Evolutionary conservation across 2,113 vertebrate species (phyloP), one percentile per base, ranked within the genome.

Genomic region (Physeter macrocephalus): DNA sequence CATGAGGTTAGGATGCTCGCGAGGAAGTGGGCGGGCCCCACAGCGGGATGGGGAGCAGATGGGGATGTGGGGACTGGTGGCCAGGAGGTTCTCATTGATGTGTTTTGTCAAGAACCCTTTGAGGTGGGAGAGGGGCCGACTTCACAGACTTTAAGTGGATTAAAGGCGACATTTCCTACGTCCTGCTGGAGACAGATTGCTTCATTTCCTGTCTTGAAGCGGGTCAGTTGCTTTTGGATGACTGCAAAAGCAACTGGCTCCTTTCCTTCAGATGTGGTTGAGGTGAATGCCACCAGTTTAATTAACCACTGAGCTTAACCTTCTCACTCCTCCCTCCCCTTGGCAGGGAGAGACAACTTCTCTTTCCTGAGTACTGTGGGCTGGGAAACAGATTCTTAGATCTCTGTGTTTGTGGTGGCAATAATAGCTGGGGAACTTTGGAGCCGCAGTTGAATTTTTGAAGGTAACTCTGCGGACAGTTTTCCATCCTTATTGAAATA

Each of bases 161-260:
- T 41, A 94, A 20, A 75, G 93, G 61, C 21, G 9, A 67, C 36
- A 49, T 39, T 23, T 71, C 25, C 64, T 86, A 46, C 5, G 43
- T 89, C 91, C 92, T 82, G 9, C 88, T 82, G 66, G 82, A 97
- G 90, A 84, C 61, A n/a, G 88, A 92, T 67, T 21, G 52, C 52
- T 43, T 77, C 5, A 66, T 88, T 98, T 97, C 83, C 75, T n/a
- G 11, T 88, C 64, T 15, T 57, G 13, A 88, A 93, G 34, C 46
- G 20, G 1, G 61, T 64, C 66, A 34, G 80, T 82, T 84, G 80
- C 46, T 82, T 83, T 78, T 66, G 91, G 2, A 0, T 0, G 21
- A 81, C 95, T 52, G 0, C 52, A 88, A n/a, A n/a, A n/a, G n/a
- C n/a, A n/a, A n/a, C 5, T 39, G 31, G 27, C 78, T 85, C 87